Evolutionary conservation across 2,888 invertebrate genomes (phyloP), one percentile per base, ranked within the genome.

Genomic region (Drosophila nr. medialis): DNA sequence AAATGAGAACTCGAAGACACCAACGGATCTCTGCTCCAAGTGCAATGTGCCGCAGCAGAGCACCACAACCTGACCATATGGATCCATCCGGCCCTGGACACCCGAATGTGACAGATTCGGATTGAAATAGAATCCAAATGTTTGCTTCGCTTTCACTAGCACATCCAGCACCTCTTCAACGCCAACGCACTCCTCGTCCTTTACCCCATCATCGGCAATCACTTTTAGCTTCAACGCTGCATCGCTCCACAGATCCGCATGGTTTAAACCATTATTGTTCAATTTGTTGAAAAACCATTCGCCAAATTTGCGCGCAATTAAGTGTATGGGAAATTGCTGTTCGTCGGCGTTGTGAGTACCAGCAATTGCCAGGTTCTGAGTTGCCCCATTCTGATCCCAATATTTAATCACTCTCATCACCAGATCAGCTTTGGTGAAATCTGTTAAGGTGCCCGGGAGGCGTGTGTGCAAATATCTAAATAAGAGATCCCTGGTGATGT

Each of bases 1-100:
- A 92, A 96, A 96, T 51, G 94, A 92, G 83, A 95, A 95, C 86
- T 96, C 95, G 90, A 95, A 96, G 36, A 95, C 92, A 2, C 96
- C 96, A 1, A 95, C 94, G 21, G 72, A 70, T 76, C 94, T 94
- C 34, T 92, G 91, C 6, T 92, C 80, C 18, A 93, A 92, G 86
- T 96, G 95, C 38, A 96, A 86, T 0, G 95, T 95, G 24, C 96
- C 96, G 92, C 95, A 95, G 1, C 93, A 94, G 54, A 95, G 86
- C 11, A 96, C 94, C 54, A 95, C 86, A 2, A 95, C 94, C 51
- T 95, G 91, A 1, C 96, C 96, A 89, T 96, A 95, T 0, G 94
- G 93, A 89, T 95, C 94, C 74, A 94, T 93, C 72, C 94, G 93
- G 5, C 95, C 95, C 80, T 94, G 93, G 1, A 95, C 93, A 6